Conservation (phyloP, 1,140 invertebrate species). For the Trinorchestia longiramus region DNA sequence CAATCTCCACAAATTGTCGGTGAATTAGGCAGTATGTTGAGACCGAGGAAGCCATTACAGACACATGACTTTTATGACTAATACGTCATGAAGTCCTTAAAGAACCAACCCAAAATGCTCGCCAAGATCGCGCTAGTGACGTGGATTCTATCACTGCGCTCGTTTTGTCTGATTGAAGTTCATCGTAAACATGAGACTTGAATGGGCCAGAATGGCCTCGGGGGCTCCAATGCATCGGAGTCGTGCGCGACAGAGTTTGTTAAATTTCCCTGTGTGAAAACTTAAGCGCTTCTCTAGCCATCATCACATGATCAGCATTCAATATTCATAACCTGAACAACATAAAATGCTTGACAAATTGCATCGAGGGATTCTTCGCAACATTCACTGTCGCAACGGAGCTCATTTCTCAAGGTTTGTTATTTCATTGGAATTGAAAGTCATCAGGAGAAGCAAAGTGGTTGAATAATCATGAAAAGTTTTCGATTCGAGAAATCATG, state of each 20-base stretch:
- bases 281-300: neutral
- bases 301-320: constrained; percentile 52
- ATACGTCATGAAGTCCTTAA: constrained; percentile 41
- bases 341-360: constrained; percentile 42
- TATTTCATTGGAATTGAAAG: neutral
- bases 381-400: neutral
- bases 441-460: neutral
- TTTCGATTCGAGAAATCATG: neutral
- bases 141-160: constrained; percentile 42
- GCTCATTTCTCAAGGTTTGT: neutral
- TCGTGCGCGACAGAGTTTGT: constrained; percentile 32
- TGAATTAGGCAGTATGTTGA: constrained; percentile 33
- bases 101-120: constrained; percentile 12
- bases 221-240: neutral
- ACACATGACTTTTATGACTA: constrained; percentile 29
- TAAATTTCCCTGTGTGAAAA: neutral
- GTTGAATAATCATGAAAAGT: neutral
- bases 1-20: constrained; percentile 30
- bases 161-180: constrained; percentile 51
- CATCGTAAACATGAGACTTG: constrained; percentile 41
- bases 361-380: neutral
- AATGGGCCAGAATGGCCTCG: neutral
- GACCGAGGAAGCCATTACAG: constrained; percentile 14
- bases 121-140: constrained; percentile 25
- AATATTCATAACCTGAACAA: constrained; percentile 52